Conservation (phyloP, 2,888 invertebrate species). For the Acleris literana region DNA sequence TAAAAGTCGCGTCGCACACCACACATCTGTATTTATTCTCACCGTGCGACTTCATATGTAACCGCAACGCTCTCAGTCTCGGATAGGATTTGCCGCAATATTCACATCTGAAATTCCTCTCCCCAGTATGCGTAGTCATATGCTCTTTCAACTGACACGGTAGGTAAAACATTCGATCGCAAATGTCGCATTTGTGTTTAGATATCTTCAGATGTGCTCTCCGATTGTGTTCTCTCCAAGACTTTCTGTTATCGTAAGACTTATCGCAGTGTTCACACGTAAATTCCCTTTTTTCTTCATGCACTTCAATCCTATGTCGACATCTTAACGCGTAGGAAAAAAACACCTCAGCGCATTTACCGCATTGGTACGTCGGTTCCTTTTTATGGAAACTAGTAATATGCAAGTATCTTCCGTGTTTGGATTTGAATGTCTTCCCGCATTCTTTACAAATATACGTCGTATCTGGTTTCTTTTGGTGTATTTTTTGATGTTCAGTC, state of each 20-base stretch:
- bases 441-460: constrained; percentile 66
- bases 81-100: constrained; percentile 80
- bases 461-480: constrained; percentile 60
- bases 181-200: constrained; percentile 65
- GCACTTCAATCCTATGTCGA: constrained; percentile 51
- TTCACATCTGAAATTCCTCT: constrained; percentile 73
- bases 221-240: constrained; percentile 54
- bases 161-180: constrained; percentile 64
- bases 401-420: constrained; percentile 49
- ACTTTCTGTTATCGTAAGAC: constrained; percentile 54
- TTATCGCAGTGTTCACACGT: constrained; percentile 57
- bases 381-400: constrained; percentile 49
- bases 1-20: constrained; percentile 70
- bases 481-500: constrained; percentile 66
- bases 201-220: constrained; percentile 54
- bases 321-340: constrained; percentile 46
- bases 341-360: constrained; percentile 51
- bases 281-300: constrained; percentile 51
- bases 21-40: constrained; percentile 77
- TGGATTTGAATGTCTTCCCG: constrained; percentile 53
- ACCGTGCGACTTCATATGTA: constrained; percentile 78
- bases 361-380: constrained; percentile 50
- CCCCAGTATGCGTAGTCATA: constrained; percentile 77
- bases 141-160: constrained; percentile 71
- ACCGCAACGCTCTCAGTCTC: constrained; percentile 65